Evolutionary conservation across 2,888 invertebrate species (phyloP).

Genomic region (Cybosia mesomella): DNA sequence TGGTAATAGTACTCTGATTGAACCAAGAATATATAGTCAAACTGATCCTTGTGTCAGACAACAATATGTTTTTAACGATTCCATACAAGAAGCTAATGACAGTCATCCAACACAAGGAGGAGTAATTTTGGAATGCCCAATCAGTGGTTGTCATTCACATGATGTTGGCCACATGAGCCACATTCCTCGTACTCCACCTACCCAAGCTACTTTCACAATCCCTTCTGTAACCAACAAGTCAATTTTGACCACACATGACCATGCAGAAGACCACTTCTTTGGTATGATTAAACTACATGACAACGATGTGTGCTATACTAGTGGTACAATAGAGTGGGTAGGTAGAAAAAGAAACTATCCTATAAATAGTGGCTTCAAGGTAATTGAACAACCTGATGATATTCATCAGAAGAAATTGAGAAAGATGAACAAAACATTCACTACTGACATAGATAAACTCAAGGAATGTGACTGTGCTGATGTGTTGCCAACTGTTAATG

Average conservation of each 20-base stretch:
- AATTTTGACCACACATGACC: conserved; percentile 41
- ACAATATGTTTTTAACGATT: conserved; percentile 20
- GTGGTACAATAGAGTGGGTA: conserved; percentile 83
- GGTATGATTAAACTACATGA: conserved; percentile 80
- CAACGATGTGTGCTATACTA: conserved; percentile 82
- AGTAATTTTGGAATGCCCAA: conserved; percentile 11
- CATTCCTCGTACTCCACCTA: conserved; percentile 75
- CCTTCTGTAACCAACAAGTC: conserved; percentile 66
- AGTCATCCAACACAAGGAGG: conserved; percentile 25
- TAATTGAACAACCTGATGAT: conserved; percentile 64
- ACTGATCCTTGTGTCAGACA: conserved; percentile 43
- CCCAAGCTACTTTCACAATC: conserved; percentile 70
- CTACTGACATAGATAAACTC: conserved; percentile 51
- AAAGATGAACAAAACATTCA: conserved; percentile 60
- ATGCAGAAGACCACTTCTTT: conserved; percentile 65
- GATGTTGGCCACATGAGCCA: conserved; percentile 76
- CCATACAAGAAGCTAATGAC: conserved; percentile 22
- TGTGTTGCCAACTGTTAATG: conserved; percentile 82
- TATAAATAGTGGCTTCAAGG: conserved; percentile 80
- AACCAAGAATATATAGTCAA: conserved; percentile 38
- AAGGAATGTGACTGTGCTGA: conserved; percentile 79
- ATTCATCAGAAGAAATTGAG: conserved; percentile 57
- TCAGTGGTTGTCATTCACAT: conserved; percentile 27
- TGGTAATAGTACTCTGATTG: conserved; percentile 65
- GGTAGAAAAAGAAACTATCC: conserved; percentile 79